Percentiles rank a stretch among this genome's conserved stretches.
Conservation (phyloP, 2,113 vertebrate species). For the Gymnorhina tibicen region DNA sequence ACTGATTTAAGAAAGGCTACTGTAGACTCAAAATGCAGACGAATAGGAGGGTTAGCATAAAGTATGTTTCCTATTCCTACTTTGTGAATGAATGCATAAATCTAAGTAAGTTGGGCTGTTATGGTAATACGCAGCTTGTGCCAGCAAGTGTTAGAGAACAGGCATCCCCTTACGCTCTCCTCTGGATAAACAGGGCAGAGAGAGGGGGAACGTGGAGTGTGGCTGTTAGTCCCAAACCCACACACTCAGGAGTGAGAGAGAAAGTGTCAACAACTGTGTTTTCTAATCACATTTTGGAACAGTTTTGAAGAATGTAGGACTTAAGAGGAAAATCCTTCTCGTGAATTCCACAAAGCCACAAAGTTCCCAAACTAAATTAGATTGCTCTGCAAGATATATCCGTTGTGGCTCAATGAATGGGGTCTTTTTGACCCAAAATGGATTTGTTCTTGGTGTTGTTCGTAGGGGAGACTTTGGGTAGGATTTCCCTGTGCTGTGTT, state of each 20-base stretch:
- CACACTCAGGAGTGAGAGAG: not conserved
- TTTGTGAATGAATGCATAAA: not conserved
- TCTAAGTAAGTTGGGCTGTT: not conserved
- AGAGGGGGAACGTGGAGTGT: not conserved
- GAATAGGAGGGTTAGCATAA: not conserved
- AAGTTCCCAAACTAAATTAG: not conserved
- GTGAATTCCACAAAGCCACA: not conserved
- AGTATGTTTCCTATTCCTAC: not conserved
- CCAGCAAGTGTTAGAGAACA: not conserved
- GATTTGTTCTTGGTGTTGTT: not conserved
- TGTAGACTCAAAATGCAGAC: not conserved
- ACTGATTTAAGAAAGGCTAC: not conserved
- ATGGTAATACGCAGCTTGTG: not conserved
- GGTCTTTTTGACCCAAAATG: fast-evolving
- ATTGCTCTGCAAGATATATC: not conserved
- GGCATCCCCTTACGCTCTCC: not conserved
- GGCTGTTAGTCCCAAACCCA: not conserved
- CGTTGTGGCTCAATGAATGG: not conserved
- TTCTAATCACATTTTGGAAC: not conserved
- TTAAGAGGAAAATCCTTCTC: not conserved
- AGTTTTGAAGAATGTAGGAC: not conserved
- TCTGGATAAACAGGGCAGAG: not conserved
- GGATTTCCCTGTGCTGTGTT: not conserved
- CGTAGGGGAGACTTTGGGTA: not conserved
- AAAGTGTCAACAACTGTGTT: not conserved